These are phyloP conservation scores for Brachyptera risi DNA, from an alignment of 2,888 invertebrate genomes.

Conservation along the genomic window DNA sequence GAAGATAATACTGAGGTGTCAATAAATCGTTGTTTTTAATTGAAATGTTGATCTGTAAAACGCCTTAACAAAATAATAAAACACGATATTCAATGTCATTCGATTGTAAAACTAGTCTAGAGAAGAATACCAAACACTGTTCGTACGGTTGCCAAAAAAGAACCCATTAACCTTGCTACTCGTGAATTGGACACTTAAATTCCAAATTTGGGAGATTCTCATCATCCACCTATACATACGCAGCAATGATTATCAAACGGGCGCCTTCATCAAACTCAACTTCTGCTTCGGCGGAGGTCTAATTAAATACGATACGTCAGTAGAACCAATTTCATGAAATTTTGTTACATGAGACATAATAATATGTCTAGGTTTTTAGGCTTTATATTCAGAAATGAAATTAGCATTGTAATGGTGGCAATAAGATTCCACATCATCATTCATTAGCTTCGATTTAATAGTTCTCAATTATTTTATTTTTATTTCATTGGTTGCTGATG, in stretches of 20 bases:
- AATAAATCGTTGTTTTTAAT: not conserved
- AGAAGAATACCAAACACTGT: too few relatives aligned
- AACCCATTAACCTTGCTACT: constrained; percentile 6
- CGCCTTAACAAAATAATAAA: not conserved
- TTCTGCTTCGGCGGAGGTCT: constrained; percentile 2
- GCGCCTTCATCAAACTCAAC: not conserved
- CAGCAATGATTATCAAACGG: not conserved
- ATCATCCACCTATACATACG: not conserved
- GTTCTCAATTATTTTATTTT: too few relatives aligned
- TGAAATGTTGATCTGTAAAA: not conserved
- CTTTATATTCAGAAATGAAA: constrained; percentile 18
- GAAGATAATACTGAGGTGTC: not conserved
- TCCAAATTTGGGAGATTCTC: constrained; percentile 9
- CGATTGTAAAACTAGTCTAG: not conserved
- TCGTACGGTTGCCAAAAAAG: not conserved
- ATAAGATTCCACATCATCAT: too few relatives aligned
- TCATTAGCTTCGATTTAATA: too few relatives aligned
- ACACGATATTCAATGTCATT: not conserved
- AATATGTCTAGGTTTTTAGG: not conserved
- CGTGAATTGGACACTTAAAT: not conserved
- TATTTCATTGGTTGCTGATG: too few relatives aligned
- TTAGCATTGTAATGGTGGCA: too few relatives aligned
- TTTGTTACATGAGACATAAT: not conserved
- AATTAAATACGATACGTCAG: not conserved
- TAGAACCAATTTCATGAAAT: not conserved